A percentile compares a stretch with the other conserved stretches of the same genome.
Conservation (phyloP, 2,888 invertebrate species). For the Drosophila prolongata region DNA sequence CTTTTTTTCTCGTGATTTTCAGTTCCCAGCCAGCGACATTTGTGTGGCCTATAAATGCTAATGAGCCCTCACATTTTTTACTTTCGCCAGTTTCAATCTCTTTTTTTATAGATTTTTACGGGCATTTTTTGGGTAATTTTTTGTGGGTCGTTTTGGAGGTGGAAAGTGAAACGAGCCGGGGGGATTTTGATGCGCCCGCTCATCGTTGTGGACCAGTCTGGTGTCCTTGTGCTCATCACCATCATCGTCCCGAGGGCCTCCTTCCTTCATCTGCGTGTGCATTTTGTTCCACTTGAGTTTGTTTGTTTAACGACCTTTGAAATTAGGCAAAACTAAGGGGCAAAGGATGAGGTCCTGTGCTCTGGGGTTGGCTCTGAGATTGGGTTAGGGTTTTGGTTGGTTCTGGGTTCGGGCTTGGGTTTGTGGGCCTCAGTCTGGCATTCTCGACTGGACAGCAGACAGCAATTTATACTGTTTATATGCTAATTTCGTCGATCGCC, state of each 20-base stretch:
- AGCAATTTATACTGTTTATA: slow-evolving; percentile 80
- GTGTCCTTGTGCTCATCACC: slow-evolving; percentile 52
- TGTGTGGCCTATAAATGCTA: slow-evolving; percentile 77
- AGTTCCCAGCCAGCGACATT: slow-evolving; percentile 51
- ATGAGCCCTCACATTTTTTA: slow-evolving; percentile 57
- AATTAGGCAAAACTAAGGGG: slow-evolving; percentile 80
- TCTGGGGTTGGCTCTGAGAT: slow-evolving; percentile 24
- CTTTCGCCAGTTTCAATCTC: slow-evolving; percentile 18
- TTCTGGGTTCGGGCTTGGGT: too few species aligned
- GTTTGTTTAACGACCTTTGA: slow-evolving; percentile 83
- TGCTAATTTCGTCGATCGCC: slow-evolving; percentile 68
- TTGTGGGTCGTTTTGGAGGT: slow-evolving; percentile 61
- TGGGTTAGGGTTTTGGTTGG: not conserved
- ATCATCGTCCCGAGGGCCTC: slow-evolving; percentile 59
- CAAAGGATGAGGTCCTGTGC: slow-evolving; percentile 53
- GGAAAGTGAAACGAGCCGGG: slow-evolving; percentile 11
- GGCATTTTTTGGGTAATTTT: slow-evolving; percentile 72
- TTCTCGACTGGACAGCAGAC: slow-evolving; percentile 41
- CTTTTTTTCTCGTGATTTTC: slow-evolving; percentile 3
- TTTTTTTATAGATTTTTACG: slow-evolving; percentile 72
- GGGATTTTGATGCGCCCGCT: too few species aligned
- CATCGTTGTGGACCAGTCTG: slow-evolving; percentile 6
- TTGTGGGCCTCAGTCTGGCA: not conserved
- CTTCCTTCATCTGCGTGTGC: slow-evolving; percentile 37
- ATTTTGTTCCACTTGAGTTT: slow-evolving; percentile 83